Conservation (phyloP, 1,140 invertebrate species). For the Polypedilum pembai region DNA sequence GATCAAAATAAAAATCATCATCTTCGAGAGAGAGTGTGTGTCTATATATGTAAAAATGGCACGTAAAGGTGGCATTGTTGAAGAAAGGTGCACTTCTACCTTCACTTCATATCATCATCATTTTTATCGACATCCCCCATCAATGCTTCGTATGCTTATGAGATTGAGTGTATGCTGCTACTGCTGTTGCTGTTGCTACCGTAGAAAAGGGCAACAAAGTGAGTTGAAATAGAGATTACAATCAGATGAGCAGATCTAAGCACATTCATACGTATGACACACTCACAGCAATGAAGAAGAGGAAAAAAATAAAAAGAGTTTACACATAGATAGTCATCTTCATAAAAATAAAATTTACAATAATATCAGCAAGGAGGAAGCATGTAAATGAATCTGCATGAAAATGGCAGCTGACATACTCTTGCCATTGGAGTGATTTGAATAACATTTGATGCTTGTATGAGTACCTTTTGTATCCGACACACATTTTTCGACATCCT, state of each 20-base stretch:
- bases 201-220: not conserved
- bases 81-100: slow-evolving; percentile 14
- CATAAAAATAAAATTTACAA: slow-evolving; percentile 14
- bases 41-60: too few species aligned
- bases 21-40: too few species aligned
- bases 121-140: not conserved
- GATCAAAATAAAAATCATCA: too few species aligned
- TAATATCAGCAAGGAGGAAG: not conserved
- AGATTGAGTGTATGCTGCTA: not conserved
- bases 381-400: slow-evolving; percentile 12
- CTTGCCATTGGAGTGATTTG: not conserved
- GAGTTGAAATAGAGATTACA: slow-evolving; percentile 9
- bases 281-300: not conserved
- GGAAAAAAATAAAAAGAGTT: not conserved
- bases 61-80: not conserved
- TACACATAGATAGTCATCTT: slow-evolving; percentile 18
- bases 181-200: not conserved
- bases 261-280: not conserved
- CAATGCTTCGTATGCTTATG: not conserved
- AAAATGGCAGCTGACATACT: slow-evolving; percentile 16
- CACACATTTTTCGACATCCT: not conserved
- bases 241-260: slow-evolving; percentile 10
- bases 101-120: not conserved
- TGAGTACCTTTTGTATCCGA: too few species aligned
- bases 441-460: not conserved